Base-by-base conservation (phyloP, 2,888 invertebrate species). In the Morpho deidamia region DNA sequence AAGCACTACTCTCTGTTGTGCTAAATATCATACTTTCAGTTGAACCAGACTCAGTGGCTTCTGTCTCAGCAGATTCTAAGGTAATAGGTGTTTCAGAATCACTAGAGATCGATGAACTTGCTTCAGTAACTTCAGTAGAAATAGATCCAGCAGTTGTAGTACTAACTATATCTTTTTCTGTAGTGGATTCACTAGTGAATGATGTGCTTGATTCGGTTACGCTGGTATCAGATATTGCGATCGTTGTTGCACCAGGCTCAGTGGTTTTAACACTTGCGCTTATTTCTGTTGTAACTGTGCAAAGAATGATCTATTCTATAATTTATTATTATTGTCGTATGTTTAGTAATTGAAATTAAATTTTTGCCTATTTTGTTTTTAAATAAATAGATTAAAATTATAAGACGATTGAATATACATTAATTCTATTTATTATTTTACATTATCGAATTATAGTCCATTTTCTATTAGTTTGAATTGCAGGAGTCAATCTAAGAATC, bases 1-100 rank as follows among this genome's bases (percentile, higher is more conserved):
- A 42, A 12, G 59, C 60, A 34, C 48, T 56, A 14, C 54, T 52
- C n/a, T 55, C 60, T 1, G 56, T 59, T 1, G 59, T 47, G 39
- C 38, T 49, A 11, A 48, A 47, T 49, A 53, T 49, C 4, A 44
- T 43, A 1, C 48, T 47, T n/a, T 35, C 44, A 50, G 37, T 39
- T 33, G 35, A 33, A 41, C 33, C 44, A n/a, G 39, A 39, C 11
- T 39, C 39, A 2, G 39, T 39, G 7, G 11, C 11, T 12, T 46
- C 46, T 23, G 38, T 46, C 11, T 8, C n/a, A 39, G 14, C 11
- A 10, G 46, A 35, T 37, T 37, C 35, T 37, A 10, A 10, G 7
- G 35, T 37, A 10, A 37, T 37, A 10, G 35, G 35, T 37, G 35
- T 3, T 10, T 10, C 10, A 37, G 10, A 10, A 37, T 37, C 35